These are phyloP conservation scores for Pararge aegeria DNA, from an alignment of 1,140 invertebrate genomes.

Conservation along the genomic window DNA sequence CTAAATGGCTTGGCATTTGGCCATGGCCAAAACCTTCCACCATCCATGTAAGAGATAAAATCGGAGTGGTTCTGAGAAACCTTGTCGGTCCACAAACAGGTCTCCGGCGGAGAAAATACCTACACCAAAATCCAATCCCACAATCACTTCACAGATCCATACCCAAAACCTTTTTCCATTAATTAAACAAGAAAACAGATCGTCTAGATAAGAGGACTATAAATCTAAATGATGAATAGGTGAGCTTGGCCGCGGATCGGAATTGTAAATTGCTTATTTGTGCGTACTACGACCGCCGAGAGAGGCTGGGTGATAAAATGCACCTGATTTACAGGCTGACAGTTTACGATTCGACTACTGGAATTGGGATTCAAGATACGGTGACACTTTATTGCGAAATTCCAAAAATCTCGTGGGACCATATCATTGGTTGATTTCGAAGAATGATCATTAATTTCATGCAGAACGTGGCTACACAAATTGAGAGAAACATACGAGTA, in stretches of 20 bases:
- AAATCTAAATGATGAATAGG: conserved; percentile 78
- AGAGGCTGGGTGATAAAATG: not conserved
- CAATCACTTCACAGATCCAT: not conserved
- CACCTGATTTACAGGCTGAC: not conserved
- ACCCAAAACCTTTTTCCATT: conserved; percentile 23
- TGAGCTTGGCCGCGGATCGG: conserved; percentile 55
- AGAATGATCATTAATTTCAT: too few species aligned
- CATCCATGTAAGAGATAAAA: too few species aligned
- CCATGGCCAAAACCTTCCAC: too few species aligned
- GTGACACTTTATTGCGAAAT: too few species aligned
- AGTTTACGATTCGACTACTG: not conserved
- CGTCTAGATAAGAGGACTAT: conserved; percentile 70
- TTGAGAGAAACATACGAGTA: too few species aligned
- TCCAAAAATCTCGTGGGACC: too few species aligned
- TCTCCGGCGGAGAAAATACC: not conserved
- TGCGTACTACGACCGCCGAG: conserved; percentile 21
- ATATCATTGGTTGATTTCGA: too few species aligned
- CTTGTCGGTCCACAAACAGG: too few species aligned
- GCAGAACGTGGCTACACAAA: too few species aligned
- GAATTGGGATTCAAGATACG: not conserved
- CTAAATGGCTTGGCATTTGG: too few species aligned
- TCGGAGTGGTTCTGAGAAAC: too few species aligned
- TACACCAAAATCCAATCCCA: not conserved
- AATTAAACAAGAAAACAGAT: conserved; percentile 73
- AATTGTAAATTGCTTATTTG: conserved; percentile 76